phyloP scores from a whole-genome alignment of 2,113 vertebrate genomes.

The Mesembrinibis cayennensis region DNA sequence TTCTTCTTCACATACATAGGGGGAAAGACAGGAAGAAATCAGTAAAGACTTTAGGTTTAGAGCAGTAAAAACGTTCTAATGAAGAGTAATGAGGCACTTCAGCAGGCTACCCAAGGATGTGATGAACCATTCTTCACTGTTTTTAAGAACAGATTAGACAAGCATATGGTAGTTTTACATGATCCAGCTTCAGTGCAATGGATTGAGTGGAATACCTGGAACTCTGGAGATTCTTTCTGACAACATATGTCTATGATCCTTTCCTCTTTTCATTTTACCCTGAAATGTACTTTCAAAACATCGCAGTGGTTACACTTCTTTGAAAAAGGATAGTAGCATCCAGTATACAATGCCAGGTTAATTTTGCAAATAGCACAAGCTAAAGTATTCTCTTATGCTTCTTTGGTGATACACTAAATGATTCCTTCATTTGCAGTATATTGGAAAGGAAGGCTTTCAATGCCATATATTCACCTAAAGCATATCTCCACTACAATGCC shows the following conservation, averaged over 20 bases:
- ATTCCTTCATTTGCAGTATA: background rate
- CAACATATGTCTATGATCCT: background rate
- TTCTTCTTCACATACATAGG: background rate
- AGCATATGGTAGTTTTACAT: conserved; percentile 12
- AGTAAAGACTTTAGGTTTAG: background rate
- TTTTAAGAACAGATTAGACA: conserved; percentile 40
- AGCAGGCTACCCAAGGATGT: conserved; percentile 5
- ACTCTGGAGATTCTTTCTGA: background rate
- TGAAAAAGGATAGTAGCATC: background rate
- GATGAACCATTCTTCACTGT: conserved; percentile 29
- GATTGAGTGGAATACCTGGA: background rate
- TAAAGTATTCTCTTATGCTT: background rate
- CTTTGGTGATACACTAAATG: background rate
- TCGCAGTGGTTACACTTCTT: background rate
- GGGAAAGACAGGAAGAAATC: background rate
- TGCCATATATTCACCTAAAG: background rate
- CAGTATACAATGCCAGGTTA: background rate
- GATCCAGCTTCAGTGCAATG: background rate
- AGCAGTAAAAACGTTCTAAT: conserved; percentile 31
- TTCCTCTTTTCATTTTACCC: background rate
- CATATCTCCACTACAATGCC: background rate
- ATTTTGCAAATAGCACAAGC: background rate
- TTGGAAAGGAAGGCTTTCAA: background rate
- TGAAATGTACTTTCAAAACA: background rate
- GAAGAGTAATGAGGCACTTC: conserved; percentile 54